Evolutionary conservation across 2,113 vertebrate species (phyloP).

Genomic region (Platichthys flesus): DNA sequence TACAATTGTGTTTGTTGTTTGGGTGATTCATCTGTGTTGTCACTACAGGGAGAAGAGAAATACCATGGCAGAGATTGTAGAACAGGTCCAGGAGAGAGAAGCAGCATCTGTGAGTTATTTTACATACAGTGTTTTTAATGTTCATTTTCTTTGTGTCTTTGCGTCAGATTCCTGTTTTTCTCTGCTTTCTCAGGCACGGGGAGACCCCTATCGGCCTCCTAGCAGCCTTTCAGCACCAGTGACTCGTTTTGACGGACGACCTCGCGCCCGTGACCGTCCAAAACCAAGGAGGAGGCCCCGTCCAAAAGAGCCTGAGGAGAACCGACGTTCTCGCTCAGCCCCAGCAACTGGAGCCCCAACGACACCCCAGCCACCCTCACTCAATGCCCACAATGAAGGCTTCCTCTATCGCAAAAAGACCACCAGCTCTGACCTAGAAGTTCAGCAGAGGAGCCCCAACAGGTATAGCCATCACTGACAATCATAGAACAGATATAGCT

Average conservation of each 20-base stretch:
- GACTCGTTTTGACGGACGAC: constrained; percentile 88
- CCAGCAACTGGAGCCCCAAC: constrained; percentile 87
- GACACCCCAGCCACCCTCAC: constrained; percentile 86
- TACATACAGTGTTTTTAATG: neutral
- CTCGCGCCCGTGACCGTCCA: constrained; percentile 90
- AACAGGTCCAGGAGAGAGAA: constrained; percentile 94
- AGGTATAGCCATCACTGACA: constrained; percentile 75
- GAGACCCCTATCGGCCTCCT: constrained; percentile 82
- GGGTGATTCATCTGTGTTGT: constrained; percentile 39
- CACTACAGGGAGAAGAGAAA: constrained; percentile 84
- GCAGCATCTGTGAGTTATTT: constrained; percentile 76
- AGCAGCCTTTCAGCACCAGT: constrained; percentile 89
- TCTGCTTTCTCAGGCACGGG: constrained; percentile 70
- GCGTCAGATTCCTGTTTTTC: constrained; percentile 3
- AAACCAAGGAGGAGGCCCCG: constrained; percentile 92
- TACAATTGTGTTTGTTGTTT: constrained; percentile 33
- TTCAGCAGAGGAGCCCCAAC: constrained; percentile 90
- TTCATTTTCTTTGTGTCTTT: neutral
- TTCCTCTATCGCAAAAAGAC: constrained; percentile 91
- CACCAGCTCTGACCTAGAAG: constrained; percentile 85
- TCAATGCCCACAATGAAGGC: constrained; percentile 89
- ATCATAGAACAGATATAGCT: neutral
- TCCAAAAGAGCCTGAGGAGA: constrained; percentile 89
- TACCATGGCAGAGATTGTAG: constrained; percentile 93
- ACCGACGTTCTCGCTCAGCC: constrained; percentile 89